A percentile compares a stretch with the other conserved stretches of the same genome.
Conservation (phyloP, 53 echinoderm and acorn worm genomes). For the Patiria pectinifera region DNA sequence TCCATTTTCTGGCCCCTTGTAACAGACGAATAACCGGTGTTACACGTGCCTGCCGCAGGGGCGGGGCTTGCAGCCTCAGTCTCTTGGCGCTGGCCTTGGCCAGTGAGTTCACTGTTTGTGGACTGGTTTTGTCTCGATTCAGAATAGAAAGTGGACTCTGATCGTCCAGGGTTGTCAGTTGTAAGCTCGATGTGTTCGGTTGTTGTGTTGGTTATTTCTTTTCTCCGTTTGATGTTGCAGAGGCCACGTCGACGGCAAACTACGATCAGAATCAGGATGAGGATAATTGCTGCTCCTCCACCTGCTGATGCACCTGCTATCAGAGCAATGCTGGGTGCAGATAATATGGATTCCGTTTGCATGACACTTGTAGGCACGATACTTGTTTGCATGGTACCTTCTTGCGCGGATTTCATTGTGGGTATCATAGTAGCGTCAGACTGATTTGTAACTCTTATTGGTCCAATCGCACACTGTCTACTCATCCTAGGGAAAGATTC, state of each 20-base stretch:
- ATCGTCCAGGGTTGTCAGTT: background rate
- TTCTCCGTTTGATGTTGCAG: background rate
- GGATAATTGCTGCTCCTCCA: too few relatives aligned
- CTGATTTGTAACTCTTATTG: background rate
- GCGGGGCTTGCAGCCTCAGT: background rate
- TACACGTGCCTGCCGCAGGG: background rate
- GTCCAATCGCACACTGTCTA: slow-evolving; percentile 28
- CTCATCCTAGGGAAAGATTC: slow-evolving; percentile 2
- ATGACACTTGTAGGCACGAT: background rate
- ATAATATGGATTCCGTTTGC: background rate
- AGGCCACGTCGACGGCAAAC: too few relatives aligned
- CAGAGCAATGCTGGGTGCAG: too few relatives aligned
- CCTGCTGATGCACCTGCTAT: background rate
- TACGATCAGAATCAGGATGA: background rate
- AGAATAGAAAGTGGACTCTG: background rate
- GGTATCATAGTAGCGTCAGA: background rate
- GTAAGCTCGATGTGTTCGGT: background rate
- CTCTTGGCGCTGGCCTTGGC: background rate
- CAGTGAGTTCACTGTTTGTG: background rate
- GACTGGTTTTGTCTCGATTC: background rate
- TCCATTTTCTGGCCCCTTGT: background rate
- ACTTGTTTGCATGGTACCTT: background rate
- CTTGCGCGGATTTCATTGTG: background rate
- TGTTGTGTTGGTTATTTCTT: background rate
- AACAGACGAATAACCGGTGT: background rate